Evolutionary conservation across 2,113 vertebrate species (phyloP).

Genomic region (Apus apus): DNA sequence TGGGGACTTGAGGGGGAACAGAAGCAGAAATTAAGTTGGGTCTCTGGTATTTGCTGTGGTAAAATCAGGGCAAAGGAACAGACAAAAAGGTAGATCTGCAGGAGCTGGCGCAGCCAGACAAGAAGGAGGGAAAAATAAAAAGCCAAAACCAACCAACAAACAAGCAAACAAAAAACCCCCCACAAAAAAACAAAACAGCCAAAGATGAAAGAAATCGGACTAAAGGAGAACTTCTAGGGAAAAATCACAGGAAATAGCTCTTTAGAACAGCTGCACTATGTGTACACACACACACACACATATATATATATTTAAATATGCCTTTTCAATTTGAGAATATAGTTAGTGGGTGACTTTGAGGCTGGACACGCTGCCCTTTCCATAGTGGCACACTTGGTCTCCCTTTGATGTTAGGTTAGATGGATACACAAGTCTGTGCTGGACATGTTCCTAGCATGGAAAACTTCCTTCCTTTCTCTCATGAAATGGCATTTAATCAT

Average conservation of each 20-base stretch:
- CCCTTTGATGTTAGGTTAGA: not conserved
- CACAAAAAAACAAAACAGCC: not conserved
- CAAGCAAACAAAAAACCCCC: not conserved
- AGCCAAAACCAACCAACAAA: no score
- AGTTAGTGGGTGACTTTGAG: not conserved
- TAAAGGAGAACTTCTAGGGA: not conserved
- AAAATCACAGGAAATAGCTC: not conserved
- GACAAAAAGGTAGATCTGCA: not conserved
- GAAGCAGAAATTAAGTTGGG: not conserved
- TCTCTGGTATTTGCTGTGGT: not conserved
- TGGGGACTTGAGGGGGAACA: not conserved
- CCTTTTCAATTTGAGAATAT: not conserved
- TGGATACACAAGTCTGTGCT: not conserved
- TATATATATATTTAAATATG: not conserved
- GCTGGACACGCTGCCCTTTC: not conserved
- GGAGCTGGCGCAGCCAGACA: not conserved
- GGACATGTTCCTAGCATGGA: not conserved
- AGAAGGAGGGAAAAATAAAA: not conserved
- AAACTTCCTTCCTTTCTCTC: not conserved
- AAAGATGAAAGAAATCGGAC: not conserved
- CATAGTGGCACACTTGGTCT: not conserved
- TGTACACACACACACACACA: not conserved
- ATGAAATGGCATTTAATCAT: not conserved
- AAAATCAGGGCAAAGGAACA: not conserved
- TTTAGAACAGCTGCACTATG: not conserved